Base-by-base conservation (phyloP, 2,113 vertebrate species). In the Mus spicilegus region DNA sequence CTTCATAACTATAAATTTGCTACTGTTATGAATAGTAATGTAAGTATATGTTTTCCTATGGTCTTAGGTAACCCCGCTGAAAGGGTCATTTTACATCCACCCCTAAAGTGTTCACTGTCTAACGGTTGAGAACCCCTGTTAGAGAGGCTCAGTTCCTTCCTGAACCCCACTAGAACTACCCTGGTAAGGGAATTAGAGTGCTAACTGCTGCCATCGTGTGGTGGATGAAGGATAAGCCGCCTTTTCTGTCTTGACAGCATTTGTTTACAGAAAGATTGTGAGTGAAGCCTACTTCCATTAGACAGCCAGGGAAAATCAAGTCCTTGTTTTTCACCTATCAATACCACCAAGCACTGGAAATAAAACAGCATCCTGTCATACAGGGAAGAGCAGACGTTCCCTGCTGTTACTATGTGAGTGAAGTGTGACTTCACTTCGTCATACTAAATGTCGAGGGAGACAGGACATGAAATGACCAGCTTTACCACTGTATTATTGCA, bases 171-270 rank as follows among this genome's bases (percentile, higher is more conserved):
- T 33, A 61, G 63, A 51, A 36, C 39, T 90, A 36, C 88, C 36
- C 28, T 90, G 56, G 5, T 33, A 65, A 77, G 39, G 19, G 11
- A 77, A 77, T 63, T 63, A 22, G n/a, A 58, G 30, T 46, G 39
- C 73, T 90, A 65, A 77, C 24, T 90, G 88, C 88, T 90, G 88
- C 73, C 72, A 90, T 33, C 72, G 1, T 63, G 58, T 73, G 87
- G 70, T 58, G 2, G 24, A 42, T 58, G 54, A 56, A 75, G 17
- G 54, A 42, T 42, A 28, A 75, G n/a, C n/a, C 1, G 20, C 70
- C 26, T 75, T 19, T 72, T 61, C 87, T 33, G 10, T 76, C 1
- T 42, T 76, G 54, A 39, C 72, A 30, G 2, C 12, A 28, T n/a
- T 26, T 11, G 5, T 49, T 26, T n/a, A n/a, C 11, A 13, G 72